These are phyloP conservation scores for Xiphophorus maculatus DNA, from an alignment of 2,113 vertebrate genomes.

Conservation along the genomic window DNA sequence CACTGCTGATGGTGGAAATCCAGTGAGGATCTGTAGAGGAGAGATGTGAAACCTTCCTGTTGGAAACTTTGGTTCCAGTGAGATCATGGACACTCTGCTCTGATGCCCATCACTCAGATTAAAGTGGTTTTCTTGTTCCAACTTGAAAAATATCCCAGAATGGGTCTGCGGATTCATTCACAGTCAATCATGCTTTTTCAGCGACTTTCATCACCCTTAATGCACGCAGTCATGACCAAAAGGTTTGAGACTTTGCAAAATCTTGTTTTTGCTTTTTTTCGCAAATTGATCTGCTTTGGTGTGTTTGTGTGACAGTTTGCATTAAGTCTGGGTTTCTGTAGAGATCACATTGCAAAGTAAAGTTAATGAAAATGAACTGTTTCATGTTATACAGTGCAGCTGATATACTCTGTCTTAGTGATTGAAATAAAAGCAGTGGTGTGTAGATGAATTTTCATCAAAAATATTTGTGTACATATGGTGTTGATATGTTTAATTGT, in stretches of 20 bases:
- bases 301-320: not conserved
- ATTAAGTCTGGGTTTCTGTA: not conserved
- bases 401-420: too few species aligned
- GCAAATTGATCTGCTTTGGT: not conserved
- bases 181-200: conserved; percentile 22
- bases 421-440: too few species aligned
- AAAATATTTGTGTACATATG: too few species aligned
- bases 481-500: not conserved
- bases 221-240: not conserved
- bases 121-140: conserved; percentile 65
- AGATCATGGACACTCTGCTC: conserved; percentile 78
- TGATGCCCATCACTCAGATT: conserved; percentile 70
- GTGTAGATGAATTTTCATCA: too few species aligned
- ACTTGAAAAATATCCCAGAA: conserved; percentile 54
- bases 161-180: conserved; percentile 25
- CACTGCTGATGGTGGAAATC: conserved; percentile 71
- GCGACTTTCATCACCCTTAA: conserved; percentile 20
- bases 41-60: conserved; percentile 71
- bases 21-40: conserved; percentile 65
- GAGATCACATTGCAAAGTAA: not conserved
- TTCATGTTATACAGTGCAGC: not conserved
- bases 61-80: conserved; percentile 77
- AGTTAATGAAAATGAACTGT: not conserved
- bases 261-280: not conserved
- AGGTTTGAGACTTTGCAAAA: not conserved